Evolutionary conservation across 2,888 invertebrate genomes (phyloP), one percentile per base, ranked within the genome.

Genomic region (Willowsia nigromaculata): DNA sequence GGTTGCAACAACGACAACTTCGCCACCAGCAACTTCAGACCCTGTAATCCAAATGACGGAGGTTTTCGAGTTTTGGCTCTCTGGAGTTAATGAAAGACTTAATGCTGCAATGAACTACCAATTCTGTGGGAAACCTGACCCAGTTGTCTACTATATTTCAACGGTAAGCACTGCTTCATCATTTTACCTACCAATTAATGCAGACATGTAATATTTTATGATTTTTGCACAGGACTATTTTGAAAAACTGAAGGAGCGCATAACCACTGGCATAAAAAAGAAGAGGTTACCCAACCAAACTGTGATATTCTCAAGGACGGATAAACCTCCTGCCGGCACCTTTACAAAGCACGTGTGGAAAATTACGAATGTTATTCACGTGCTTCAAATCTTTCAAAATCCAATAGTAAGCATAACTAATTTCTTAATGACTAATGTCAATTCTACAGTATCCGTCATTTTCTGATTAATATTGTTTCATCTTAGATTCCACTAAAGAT

Each of bases 91-190:
- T 11, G 97, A 97, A 93, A 94, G 96, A 30, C 96, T 97, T 82
- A 97, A 97, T 94, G 96, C 96, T 91, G 95, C 96, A 15, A 96
- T 97, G 95, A 96, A 96, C 93, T 96, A 95, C 93, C 96, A 96
- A 92, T 95, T 95, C 93, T 94, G 95, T 93, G 96, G 96, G 86
- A 95, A 95, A 92, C 95, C 96, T 9, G 95, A 96, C 47, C 95
- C 96, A 0, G 94, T 96, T 30, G 95, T 95, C 13, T 96, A 97
- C 93, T 96, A 96, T 93, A 95, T 96, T 56, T 96, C 96, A 9
- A 95, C 96, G 93, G 95, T 95, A 93, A 93, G 93, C 89, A 62
- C 65, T 56, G 50, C 33, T 11, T 53, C 85, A 22, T 40, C 9
- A 30, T 4, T 53, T n/a, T 53, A 9, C 4, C 37, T 37, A 9